These are phyloP conservation scores for Enteromius anoplus DNA, from an alignment of 2,797 vertebrate species.

Conservation along the genomic window DNA sequence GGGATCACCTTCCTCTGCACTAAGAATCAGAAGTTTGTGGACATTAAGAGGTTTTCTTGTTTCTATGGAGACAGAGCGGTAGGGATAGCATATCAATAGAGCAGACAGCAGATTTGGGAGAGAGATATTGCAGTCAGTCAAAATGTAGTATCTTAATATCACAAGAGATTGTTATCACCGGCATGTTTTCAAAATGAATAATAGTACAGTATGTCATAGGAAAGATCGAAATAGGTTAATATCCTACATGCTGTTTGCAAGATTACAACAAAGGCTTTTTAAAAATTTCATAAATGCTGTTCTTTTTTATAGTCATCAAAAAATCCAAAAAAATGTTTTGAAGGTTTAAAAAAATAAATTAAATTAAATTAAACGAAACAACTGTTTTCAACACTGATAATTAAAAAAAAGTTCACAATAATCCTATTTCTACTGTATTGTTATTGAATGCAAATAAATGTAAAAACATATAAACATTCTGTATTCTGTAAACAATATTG, in stretches of 20 bases:
- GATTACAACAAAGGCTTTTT: background rate
- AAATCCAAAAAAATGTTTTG: background rate
- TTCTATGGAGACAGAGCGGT: conserved; percentile 34
- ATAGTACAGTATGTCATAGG: background rate
- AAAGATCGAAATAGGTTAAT: background rate
- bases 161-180: background rate
- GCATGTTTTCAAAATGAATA: background rate
- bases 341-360: background rate
- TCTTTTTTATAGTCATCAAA: background rate
- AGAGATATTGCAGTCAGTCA: conserved; percentile 3
- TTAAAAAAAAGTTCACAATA: background rate
- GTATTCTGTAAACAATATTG: no score
- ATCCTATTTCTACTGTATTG: background rate
- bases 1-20: conserved; percentile 1
- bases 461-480: no score
- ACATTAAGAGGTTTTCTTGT: conserved; percentile 25
- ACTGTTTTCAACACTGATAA: background rate
- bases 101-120: background rate
- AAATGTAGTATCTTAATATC: background rate
- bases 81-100: conserved; percentile 23
- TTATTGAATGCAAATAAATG: no score
- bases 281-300: background rate
- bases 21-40: background rate
- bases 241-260: background rate
- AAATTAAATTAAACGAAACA: background rate